Evolutionary conservation across 2,888 invertebrate genomes (phyloP).

Genomic region (Nomada fucata): DNA sequence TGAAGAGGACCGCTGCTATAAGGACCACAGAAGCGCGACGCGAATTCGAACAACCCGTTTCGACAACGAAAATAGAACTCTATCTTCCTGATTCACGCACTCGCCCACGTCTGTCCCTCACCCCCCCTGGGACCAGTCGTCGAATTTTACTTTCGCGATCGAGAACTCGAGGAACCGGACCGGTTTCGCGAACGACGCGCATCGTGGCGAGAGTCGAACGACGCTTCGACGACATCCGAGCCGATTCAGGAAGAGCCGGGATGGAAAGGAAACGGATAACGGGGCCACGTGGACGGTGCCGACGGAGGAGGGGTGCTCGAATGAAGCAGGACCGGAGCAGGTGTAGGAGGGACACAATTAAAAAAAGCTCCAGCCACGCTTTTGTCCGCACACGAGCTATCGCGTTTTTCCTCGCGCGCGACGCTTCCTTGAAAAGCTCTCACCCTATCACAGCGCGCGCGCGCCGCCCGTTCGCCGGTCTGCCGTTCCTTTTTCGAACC

Average conservation of each 20-base stretch:
- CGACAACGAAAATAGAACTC: conserved; percentile 42
- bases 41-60: background rate
- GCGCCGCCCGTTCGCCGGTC: conserved; percentile 1
- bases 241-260: conserved; percentile 32
- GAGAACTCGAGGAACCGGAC: conserved; percentile 29
- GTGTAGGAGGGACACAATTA: conserved; percentile 72
- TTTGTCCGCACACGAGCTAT: conserved; percentile 65
- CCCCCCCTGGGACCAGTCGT: background rate
- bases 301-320: conserved; percentile 6
- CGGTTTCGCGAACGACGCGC: conserved; percentile 33
- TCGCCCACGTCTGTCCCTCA: background rate
- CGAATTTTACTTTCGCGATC: background rate
- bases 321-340: conserved; percentile 42
- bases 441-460: background rate
- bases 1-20: too few relatives aligned
- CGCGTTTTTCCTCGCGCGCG: conserved; percentile 57
- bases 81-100: conserved; percentile 39
- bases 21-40: too few relatives aligned
- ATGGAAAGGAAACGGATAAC: conserved; percentile 37
- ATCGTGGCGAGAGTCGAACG: conserved; percentile 34
- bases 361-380: conserved; percentile 72
- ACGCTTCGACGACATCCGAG: conserved; percentile 38
- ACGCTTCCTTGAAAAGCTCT: conserved; percentile 54
- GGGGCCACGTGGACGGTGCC: conserved; percentile 57
- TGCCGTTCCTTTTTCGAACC: conserved; percentile 27